Percentiles rank a stretch among this genome's conserved stretches.
These are phyloP conservation scores for Harpagoxenus sublaevis DNA, from an alignment of 2,888 invertebrate genomes.

Conservation along the genomic window DNA sequence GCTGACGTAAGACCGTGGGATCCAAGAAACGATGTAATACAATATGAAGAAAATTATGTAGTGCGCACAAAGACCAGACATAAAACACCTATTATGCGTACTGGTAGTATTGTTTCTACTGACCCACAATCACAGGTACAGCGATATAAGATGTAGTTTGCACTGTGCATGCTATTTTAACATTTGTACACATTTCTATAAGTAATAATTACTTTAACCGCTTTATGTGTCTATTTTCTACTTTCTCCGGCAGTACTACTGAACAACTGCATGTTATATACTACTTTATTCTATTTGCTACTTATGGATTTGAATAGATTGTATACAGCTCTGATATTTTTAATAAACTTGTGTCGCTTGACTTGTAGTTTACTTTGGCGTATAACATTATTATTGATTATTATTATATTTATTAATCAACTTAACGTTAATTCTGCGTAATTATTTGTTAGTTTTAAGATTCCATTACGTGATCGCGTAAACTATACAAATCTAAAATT, in stretches of 20 bases:
- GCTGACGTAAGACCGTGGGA: constrained; percentile 96
- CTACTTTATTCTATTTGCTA: constrained; percentile 34
- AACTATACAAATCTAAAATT: constrained; percentile 6
- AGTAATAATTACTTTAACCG: constrained; percentile 44
- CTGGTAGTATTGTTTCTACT: constrained; percentile 91
- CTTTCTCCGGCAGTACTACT: constrained; percentile 5
- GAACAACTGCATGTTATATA: constrained; percentile 13
- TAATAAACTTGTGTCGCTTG: constrained; percentile 46
- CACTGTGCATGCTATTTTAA: constrained; percentile 38
- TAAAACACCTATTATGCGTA: constrained; percentile 91
- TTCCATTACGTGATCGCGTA: background rate
- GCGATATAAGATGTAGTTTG: constrained; percentile 50
- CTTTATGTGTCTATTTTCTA: constrained; percentile 28
- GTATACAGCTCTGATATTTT: constrained; percentile 37
- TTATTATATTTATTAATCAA: constrained; percentile 43
- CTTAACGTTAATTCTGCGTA: constrained; percentile 12
- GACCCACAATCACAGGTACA: constrained; percentile 87
- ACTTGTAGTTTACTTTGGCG: constrained; percentile 11
- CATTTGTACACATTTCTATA: constrained; percentile 34
- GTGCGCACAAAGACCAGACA: constrained; percentile 93
- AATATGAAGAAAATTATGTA: constrained; percentile 94
- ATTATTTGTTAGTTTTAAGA: background rate
- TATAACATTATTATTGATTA: constrained; percentile 18
- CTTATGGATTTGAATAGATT: constrained; percentile 40
- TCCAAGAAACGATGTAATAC: constrained; percentile 93